phyloP scores from a whole-genome alignment of 2,113 vertebrate species.

The Oreochromis aureus region DNA sequence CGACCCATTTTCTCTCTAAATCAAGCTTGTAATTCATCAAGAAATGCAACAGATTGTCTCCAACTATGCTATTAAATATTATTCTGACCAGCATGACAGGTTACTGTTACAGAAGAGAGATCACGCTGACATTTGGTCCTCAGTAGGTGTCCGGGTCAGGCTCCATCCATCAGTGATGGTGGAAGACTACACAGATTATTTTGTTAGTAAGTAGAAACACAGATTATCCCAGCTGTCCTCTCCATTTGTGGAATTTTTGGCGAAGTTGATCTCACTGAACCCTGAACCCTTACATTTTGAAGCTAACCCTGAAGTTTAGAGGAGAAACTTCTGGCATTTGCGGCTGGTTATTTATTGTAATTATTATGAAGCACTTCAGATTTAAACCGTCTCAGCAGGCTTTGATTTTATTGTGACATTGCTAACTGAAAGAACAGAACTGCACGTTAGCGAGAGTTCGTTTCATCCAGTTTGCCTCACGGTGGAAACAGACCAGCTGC shows the following conservation, averaged over 20 bases:
- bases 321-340: background rate
- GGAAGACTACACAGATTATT: background rate
- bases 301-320: background rate
- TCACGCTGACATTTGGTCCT: background rate
- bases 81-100: background rate
- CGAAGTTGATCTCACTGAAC: background rate
- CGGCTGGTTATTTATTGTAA: background rate
- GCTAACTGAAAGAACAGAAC: background rate
- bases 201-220: background rate
- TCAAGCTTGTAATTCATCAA: background rate
- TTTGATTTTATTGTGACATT: background rate
- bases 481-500: background rate
- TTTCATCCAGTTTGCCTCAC: background rate
- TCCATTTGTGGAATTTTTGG: background rate
- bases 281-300: background rate
- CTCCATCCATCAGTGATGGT: background rate
- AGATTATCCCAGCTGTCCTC: background rate
- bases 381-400: background rate
- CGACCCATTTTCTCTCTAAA: background rate
- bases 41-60: background rate
- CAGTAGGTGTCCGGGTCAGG: background rate
- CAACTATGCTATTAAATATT: background rate
- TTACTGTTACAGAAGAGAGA: background rate
- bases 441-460: rapidly evolving
- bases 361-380: rapidly evolving